Percentiles rank a stretch among this genome's conserved stretches.
Evolutionary conservation across 2,888 invertebrate genomes (phyloP).

Genomic region (Drosophila falleni): DNA sequence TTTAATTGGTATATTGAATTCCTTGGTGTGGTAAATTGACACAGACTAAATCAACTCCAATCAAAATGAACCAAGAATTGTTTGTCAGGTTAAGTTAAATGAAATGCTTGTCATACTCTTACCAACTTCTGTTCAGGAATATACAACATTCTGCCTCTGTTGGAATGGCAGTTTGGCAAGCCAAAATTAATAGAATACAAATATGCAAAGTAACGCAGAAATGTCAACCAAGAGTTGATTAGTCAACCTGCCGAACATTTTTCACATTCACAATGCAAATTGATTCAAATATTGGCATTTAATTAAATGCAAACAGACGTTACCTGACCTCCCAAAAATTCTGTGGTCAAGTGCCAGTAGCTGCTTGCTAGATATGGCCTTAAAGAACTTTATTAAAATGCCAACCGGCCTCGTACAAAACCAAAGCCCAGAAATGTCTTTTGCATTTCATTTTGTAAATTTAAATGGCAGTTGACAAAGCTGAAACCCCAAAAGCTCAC

Average conservation of each 20-base stretch:
- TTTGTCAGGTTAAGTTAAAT: slow-evolving; percentile 19
- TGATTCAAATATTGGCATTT: slow-evolving; percentile 79
- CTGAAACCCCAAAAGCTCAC: slow-evolving; percentile 18
- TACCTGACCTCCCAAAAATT: slow-evolving; percentile 49
- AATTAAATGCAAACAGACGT: slow-evolving; percentile 75
- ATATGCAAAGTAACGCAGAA: slow-evolving; percentile 55
- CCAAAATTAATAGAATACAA: slow-evolving; percentile 75
- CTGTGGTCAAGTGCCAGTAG: slow-evolving; percentile 18
- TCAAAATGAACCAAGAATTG: slow-evolving; percentile 69
- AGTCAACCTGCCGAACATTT: slow-evolving; percentile 70
- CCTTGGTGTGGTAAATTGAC: slow-evolving; percentile 9
- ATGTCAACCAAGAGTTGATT: slow-evolving; percentile 68
- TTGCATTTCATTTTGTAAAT: slow-evolving; percentile 70
- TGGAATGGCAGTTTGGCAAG: slow-evolving; percentile 30
- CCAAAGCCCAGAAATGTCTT: slow-evolving; percentile 53
- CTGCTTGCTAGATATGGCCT: slow-evolving; percentile 1
- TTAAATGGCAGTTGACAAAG: slow-evolving; percentile 72
- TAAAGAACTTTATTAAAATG: slow-evolving; percentile 73
- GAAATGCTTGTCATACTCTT: slow-evolving; percentile 51
- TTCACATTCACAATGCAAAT: slow-evolving; percentile 73
- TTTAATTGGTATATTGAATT: slow-evolving; percentile 14
- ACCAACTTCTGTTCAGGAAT: slow-evolving; percentile 8
- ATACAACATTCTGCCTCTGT: slow-evolving; percentile 40
- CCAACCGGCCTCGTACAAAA: slow-evolving; percentile 46
- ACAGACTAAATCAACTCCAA: slow-evolving; percentile 45